Evolutionary conservation across 2,797 vertebrate species (phyloP).

Genomic region (Holocentrus rufus): DNA sequence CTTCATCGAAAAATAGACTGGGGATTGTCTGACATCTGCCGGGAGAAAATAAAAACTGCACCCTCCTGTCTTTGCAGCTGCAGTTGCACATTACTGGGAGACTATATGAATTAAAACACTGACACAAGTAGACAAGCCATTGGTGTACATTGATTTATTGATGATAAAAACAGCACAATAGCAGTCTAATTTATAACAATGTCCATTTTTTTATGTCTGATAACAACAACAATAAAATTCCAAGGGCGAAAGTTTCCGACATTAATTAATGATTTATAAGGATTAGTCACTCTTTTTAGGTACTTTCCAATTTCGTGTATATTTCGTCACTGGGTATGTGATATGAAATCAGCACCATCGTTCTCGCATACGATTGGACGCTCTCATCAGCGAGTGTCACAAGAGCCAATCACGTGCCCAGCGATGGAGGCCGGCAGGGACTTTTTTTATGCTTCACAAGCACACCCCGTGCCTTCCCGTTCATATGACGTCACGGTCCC

Average conservation of each 20-base stretch:
- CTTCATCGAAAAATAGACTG: background rate
- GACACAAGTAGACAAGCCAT: background rate
- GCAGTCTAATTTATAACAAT: background rate
- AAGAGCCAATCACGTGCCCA: slow-evolving; percentile 53
- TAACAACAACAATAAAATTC: background rate
- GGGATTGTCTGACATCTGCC: slow-evolving; percentile 66
- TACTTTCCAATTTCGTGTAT: background rate
- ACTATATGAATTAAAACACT: background rate
- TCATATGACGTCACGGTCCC: slow-evolving; percentile 65
- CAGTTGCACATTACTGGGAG: no score
- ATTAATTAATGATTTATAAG: slow-evolving; percentile 33
- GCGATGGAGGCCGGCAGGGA: background rate
- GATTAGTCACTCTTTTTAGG: background rate
- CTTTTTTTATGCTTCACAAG: background rate
- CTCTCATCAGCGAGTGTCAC: accelerated
- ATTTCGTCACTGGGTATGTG: slow-evolving; percentile 10
- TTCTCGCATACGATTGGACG: slow-evolving; percentile 50
- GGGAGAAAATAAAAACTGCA: slow-evolving; percentile 47
- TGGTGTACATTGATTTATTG: no score
- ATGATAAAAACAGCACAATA: no score
- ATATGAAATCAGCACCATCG: slow-evolving; percentile 16
- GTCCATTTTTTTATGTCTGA: background rate
- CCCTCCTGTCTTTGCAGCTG: background rate
- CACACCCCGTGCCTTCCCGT: background rate
- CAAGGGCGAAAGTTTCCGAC: background rate